Percentiles rank a stretch among this genome's conserved stretches.
Conservation (phyloP, 2,113 vertebrate species). For the Tachysurus vachellii region DNA sequence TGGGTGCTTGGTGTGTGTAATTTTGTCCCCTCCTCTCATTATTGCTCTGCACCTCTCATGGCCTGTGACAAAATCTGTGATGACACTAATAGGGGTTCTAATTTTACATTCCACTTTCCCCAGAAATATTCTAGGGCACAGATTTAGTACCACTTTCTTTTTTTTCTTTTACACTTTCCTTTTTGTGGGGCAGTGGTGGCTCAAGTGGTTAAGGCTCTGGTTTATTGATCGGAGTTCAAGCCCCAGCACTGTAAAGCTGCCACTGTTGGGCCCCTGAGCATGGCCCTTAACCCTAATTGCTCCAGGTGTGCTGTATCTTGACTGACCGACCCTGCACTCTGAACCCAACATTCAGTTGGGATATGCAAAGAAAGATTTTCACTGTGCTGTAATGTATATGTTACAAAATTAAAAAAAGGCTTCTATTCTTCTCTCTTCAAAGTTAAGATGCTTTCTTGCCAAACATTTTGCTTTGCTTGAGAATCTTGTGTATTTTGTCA, state of each 20-base stretch:
- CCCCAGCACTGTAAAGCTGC: too few relatives aligned
- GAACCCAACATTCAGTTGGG: too few relatives aligned
- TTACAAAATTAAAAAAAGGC: too few relatives aligned
- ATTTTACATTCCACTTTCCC: background rate
- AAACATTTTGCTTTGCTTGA: background rate
- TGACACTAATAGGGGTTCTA: background rate
- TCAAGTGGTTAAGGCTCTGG: too few relatives aligned
- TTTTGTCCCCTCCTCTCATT: conserved; percentile 16
- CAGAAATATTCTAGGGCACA: background rate
- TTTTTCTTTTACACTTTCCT: background rate
- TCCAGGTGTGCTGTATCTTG: too few relatives aligned
- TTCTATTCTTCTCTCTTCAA: background rate
- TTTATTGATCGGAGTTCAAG: too few relatives aligned
- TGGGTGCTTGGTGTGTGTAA: background rate
- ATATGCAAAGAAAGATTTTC: too few relatives aligned
- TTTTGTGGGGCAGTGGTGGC: too few relatives aligned
- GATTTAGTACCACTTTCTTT: background rate
- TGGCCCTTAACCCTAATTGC: too few relatives aligned
- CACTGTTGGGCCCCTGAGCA: too few relatives aligned
- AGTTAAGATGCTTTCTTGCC: background rate
- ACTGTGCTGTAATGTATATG: too few relatives aligned
- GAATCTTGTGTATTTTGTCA: background rate
- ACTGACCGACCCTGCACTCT: too few relatives aligned
- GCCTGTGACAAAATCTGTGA: background rate
- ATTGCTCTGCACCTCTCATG: background rate